phyloP scores from a whole-genome alignment of 2,113 vertebrate species.

The Platanista minor region DNA sequence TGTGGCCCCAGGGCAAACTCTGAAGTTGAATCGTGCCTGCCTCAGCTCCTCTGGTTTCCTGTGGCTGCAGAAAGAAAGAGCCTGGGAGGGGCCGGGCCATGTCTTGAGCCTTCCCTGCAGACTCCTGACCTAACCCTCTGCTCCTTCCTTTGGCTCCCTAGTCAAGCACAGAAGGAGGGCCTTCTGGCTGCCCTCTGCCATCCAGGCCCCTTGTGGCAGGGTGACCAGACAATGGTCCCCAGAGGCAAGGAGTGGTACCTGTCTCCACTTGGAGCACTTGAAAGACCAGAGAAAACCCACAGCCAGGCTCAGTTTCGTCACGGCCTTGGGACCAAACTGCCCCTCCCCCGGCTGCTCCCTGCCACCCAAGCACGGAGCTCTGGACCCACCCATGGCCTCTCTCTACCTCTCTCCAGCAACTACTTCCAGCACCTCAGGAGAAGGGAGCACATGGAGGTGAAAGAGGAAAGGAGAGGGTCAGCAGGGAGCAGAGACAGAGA shows the following conservation, averaged over 20 bases:
- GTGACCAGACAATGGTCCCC: too few relatives aligned
- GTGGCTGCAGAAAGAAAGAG: neutral
- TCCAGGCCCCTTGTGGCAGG: neutral
- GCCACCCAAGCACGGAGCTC: neutral
- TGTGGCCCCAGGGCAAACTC: neutral
- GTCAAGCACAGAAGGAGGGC: neutral
- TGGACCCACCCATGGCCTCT: accelerated
- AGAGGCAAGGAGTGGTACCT: too few relatives aligned
- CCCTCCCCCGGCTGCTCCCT: neutral
- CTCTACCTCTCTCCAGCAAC: neutral
- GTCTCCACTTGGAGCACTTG: neutral
- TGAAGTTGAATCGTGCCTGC: neutral
- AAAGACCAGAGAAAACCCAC: neutral
- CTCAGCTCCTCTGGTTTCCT: neutral
- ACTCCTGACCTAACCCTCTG: neutral
- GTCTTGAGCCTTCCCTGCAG: neutral
- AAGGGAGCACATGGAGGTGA: neutral
- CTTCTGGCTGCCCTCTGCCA: neutral
- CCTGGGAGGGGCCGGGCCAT: neutral
- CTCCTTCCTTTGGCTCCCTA: neutral
- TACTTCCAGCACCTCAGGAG: neutral
- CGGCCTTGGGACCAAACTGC: neutral
- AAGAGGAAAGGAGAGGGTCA: neutral
- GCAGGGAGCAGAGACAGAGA: neutral
- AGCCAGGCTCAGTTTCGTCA: neutral